Evolutionary conservation across 2,888 invertebrate genomes (phyloP).

Genomic region (Cybosia mesomella): DNA sequence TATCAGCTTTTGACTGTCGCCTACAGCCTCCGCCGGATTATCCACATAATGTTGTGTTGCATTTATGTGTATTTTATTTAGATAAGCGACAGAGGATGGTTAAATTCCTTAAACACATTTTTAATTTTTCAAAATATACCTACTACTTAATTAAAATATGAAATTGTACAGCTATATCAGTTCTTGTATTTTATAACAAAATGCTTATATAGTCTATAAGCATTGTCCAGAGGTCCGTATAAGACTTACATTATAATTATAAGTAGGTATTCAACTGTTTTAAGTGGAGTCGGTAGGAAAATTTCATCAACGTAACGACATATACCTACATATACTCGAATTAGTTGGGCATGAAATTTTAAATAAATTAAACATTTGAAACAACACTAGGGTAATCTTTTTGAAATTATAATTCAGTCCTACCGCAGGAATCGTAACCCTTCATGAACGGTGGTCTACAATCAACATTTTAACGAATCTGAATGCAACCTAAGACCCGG

Average conservation of each 20-base stretch:
- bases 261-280: too few species aligned
- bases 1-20: slow-evolving; percentile 85
- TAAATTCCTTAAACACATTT: slow-evolving; percentile 37
- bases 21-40: slow-evolving; percentile 69
- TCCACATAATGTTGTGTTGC: slow-evolving; percentile 75
- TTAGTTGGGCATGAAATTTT: background rate
- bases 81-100: slow-evolving; percentile 62
- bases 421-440: slow-evolving; percentile 31
- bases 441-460: slow-evolving; percentile 34
- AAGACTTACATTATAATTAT: too few species aligned
- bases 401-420: slow-evolving; percentile 12
- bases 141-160: slow-evolving; percentile 1
- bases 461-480: slow-evolving; percentile 47
- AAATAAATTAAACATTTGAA: background rate
- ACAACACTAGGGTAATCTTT: slow-evolving; percentile 5
- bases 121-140: slow-evolving; percentile 21
- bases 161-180: background rate
- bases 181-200: background rate
- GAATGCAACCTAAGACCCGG: slow-evolving; percentile 50
- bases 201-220: background rate
- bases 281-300: background rate
- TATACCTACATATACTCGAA: background rate
- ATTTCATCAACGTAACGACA: too few species aligned
- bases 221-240: background rate
- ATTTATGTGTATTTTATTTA: slow-evolving; percentile 73